Evolutionary conservation across 1,140 invertebrate genomes (phyloP).

Genomic region (Zaprionus africanus): DNA sequence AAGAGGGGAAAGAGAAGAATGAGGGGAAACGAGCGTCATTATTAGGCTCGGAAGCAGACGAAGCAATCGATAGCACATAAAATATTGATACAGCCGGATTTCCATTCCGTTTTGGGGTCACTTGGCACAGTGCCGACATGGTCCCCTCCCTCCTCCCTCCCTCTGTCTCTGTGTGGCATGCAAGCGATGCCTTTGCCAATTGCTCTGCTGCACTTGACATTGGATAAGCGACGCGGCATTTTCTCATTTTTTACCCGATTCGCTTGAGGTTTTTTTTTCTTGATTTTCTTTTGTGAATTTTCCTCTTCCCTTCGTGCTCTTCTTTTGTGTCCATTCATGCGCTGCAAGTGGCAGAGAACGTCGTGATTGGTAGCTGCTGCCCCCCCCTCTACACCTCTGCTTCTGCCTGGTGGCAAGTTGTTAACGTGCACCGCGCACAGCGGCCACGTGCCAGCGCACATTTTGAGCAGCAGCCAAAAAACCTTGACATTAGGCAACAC

Average conservation of each 20-base stretch:
- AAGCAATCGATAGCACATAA: constrained; percentile 69
- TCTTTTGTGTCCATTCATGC: constrained; percentile 57
- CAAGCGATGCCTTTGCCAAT: constrained; percentile 22
- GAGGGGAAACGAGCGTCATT: background rate
- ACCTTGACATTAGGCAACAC: constrained; percentile 71
- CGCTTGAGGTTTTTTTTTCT: background rate
- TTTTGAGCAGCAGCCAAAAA: constrained; percentile 67
- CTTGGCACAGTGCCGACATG: constrained; percentile 31
- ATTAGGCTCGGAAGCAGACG: background rate
- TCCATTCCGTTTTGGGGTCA: constrained; percentile 38
- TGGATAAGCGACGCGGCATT: constrained; percentile 60
- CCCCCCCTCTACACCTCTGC: background rate
- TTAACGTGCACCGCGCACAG: constrained; percentile 49
- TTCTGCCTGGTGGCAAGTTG: constrained; percentile 15
- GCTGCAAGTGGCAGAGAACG: constrained; percentile 31
- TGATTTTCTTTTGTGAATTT: background rate
- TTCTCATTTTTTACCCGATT: constrained; percentile 37
- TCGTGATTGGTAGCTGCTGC: constrained; percentile 21
- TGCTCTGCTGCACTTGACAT: constrained; percentile 69
- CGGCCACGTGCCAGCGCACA: constrained; percentile 47
- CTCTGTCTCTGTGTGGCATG: background rate
- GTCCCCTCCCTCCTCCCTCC: background rate
- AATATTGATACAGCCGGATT: constrained; percentile 56
- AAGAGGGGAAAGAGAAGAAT: background rate
- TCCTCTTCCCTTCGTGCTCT: background rate